phyloP scores from a whole-genome alignment of 2,888 invertebrate species.

The Drosophila sordidula region DNA sequence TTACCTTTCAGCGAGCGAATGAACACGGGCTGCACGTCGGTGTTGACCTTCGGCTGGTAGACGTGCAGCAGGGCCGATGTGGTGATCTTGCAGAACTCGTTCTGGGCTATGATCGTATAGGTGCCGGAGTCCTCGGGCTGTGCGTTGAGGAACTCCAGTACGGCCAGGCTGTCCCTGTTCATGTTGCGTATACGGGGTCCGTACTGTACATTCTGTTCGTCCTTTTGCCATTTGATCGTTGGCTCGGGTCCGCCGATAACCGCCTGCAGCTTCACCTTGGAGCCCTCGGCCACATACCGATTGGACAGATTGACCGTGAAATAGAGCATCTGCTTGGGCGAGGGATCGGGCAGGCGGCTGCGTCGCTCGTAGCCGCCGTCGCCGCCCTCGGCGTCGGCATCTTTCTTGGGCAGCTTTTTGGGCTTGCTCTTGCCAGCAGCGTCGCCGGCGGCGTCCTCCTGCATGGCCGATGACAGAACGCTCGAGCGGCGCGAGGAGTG shows the following conservation, averaged over 20 bases:
- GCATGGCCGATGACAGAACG: conserved; percentile 73
- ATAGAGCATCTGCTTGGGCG: conserved; percentile 85
- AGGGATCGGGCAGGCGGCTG: conserved; percentile 82
- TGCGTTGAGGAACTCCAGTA: conserved; percentile 90
- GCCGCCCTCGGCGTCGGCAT: conserved; percentile 84
- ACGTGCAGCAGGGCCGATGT: conserved; percentile 91
- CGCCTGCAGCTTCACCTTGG: conserved; percentile 92
- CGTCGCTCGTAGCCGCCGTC: conserved; percentile 87
- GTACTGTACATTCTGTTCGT: conserved; percentile 86
- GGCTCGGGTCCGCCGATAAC: conserved; percentile 91
- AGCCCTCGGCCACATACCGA: conserved; percentile 87
- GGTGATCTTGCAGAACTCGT: conserved; percentile 89
- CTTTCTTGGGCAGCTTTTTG: conserved; percentile 70
- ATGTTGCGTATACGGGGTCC: conserved; percentile 83
- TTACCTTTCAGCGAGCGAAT: conserved; percentile 90
- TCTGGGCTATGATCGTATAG: conserved; percentile 91
- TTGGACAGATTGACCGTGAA: conserved; percentile 84
- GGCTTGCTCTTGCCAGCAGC: conserved; percentile 59
- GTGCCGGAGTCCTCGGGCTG: conserved; percentile 90
- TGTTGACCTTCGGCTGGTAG: conserved; percentile 86
- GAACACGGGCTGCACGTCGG: conserved; percentile 90
- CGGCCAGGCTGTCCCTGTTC: conserved; percentile 88
- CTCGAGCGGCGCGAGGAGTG: conserved; percentile 84
- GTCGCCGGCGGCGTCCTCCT: conserved; percentile 67
- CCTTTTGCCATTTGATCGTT: conserved; percentile 90